Conservation (phyloP, 2,797 vertebrate genomes). For the Poecilia picta region DNA sequence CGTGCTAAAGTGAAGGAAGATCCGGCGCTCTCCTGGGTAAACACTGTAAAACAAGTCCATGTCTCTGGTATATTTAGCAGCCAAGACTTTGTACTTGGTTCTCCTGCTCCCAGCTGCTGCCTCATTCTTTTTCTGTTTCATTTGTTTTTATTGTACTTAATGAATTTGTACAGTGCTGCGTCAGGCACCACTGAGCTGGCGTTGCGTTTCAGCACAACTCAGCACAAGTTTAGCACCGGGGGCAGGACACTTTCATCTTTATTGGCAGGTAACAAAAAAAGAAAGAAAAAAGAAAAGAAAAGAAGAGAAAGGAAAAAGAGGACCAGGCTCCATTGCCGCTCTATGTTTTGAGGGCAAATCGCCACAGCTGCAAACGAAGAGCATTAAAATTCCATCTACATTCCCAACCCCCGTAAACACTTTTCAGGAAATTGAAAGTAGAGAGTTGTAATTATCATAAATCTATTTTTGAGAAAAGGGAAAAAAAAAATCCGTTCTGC, state of each 20-base stretch:
- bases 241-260: constrained; percentile 52
- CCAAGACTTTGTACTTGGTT: constrained; percentile 28
- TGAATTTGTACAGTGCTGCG: constrained; percentile 25
- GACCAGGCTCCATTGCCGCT: constrained; percentile 10
- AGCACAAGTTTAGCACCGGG: constrained; percentile 26
- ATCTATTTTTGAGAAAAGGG: constrained; percentile 33
- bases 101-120: constrained; percentile 9
- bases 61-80: constrained; percentile 34
- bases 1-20: constrained; percentile 56
- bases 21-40: constrained; percentile 54
- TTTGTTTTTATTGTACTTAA: constrained; percentile 18
- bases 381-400: constrained; percentile 59
- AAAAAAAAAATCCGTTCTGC: not conserved
- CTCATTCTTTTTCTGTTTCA: constrained; percentile 23
- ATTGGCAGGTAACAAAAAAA: constrained; percentile 48
- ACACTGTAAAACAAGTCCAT: constrained; percentile 59
- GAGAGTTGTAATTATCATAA: constrained; percentile 32
- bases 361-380: constrained; percentile 35
- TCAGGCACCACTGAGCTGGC: constrained; percentile 30
- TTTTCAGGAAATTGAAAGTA: constrained; percentile 27
- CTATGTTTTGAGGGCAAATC: constrained; percentile 41
- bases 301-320: constrained; percentile 39
- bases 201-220: constrained; percentile 37
- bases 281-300: constrained; percentile 29
- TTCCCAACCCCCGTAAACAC: constrained; percentile 33